A percentile compares a stretch with the other conserved stretches of the same genome.
These are phyloP conservation scores for Itoplectis maculator DNA, from an alignment of 2,888 invertebrate genomes.

Conservation along the genomic window DNA sequence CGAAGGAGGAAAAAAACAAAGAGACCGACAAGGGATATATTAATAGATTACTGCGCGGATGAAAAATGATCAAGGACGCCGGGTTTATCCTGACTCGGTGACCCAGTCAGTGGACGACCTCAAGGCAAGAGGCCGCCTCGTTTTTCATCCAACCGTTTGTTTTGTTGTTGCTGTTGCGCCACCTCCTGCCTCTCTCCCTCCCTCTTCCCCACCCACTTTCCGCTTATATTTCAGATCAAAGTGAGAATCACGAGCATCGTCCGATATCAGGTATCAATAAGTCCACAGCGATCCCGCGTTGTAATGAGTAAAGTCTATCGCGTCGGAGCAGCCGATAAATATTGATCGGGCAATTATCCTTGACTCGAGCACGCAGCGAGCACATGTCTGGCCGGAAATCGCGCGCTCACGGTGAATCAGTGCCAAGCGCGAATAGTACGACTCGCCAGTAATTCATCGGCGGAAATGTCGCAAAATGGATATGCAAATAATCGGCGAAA, in stretches of 20 bases:
- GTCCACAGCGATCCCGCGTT: conserved; percentile 30
- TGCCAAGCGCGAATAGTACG: not conserved
- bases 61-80: conserved; percentile 41
- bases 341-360: conserved; percentile 36
- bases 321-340: conserved; percentile 28
- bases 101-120: conserved; percentile 31
- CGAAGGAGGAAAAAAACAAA: not conserved
- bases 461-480: conserved; percentile 8
- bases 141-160: conserved; percentile 8
- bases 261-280: conserved; percentile 33
- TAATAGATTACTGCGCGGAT: conserved; percentile 30
- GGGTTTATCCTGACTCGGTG: conserved; percentile 40
- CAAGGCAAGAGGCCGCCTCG: conserved; percentile 8
- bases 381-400: conserved; percentile 30
- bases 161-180: too few relatives aligned
- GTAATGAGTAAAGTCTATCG: conserved; percentile 1
- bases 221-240: not conserved
- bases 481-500: conserved; percentile 24
- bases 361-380: conserved; percentile 12
- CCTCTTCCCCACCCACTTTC: not conserved
- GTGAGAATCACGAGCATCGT: conserved; percentile 19
- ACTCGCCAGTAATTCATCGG: conserved; percentile 22
- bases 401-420: conserved; percentile 6
- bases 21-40: not conserved
- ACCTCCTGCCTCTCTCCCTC: too few relatives aligned